phyloP scores from a whole-genome alignment of 1,140 invertebrate genomes.

The Aphelenchoides avenae region DNA sequence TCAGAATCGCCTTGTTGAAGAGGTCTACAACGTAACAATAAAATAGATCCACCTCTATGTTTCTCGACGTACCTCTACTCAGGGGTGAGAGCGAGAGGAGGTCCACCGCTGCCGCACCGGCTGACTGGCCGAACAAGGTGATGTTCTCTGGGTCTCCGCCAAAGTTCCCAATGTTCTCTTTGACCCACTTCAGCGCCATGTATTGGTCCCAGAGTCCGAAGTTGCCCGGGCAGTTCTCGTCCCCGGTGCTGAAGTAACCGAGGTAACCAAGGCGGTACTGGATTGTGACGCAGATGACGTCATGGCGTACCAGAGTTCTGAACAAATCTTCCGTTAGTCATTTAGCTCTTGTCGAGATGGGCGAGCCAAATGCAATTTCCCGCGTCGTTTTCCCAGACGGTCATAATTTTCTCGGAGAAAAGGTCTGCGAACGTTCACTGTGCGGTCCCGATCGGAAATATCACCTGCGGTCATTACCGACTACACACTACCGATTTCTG shows the following conservation, averaged over 20 bases:
- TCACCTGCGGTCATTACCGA: no score
- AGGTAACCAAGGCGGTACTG: constrained; percentile 48
- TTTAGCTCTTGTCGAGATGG: no score
- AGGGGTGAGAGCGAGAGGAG: constrained; percentile 37
- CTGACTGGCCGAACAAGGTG: constrained; percentile 70
- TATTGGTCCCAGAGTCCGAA: constrained; percentile 59
- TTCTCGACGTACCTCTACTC: constrained; percentile 34
- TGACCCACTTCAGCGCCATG: constrained; percentile 50
- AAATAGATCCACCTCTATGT: not conserved
- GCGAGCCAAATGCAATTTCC: no score
- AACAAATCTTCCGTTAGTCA: no score
- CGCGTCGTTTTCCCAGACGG: no score
- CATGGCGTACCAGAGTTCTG: constrained; percentile 39
- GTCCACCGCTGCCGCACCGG: constrained; percentile 64
- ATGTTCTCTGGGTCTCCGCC: constrained; percentile 68
- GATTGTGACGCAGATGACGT: constrained; percentile 48
- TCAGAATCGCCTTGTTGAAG: constrained; percentile 45
- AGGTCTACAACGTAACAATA: constrained; percentile 31
- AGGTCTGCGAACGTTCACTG: not conserved
- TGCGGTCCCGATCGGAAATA: constrained; percentile 2
- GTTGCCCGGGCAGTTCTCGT: constrained; percentile 59
- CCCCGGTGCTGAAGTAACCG: constrained; percentile 59
- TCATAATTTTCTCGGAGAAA: not conserved
- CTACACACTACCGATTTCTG: no score
- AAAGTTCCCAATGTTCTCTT: constrained; percentile 66